Base-by-base conservation (phyloP, 35 echinoderm and acorn worm genomes). In the Apostichopus japonicus region DNA sequence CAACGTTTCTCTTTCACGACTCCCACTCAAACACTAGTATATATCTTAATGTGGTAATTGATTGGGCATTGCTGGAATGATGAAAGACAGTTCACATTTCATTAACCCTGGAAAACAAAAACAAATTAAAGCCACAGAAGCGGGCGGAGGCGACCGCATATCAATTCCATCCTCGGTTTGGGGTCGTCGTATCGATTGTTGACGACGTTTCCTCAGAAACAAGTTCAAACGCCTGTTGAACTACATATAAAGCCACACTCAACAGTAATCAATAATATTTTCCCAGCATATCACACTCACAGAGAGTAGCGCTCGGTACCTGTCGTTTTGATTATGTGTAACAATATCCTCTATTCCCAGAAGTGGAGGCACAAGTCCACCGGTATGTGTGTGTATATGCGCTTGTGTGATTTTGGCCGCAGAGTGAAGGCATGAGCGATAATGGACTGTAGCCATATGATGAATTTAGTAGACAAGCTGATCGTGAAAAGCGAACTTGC, bases 221-320 rank as follows among this genome's bases (percentile, higher is more conserved):
- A 83, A 83, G 79, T 83, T 54, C 33, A 54, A 17, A 54, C 54
- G 79, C 11, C 79, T 83, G 79, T 83, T 83, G 79, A 83, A 83
- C 79, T 13, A 55, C 17, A 83, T 54, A 21, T 33, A 54, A 53
- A 83, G 51, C 10, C 9, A 24, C 54, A 83, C 79, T 54, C 79
- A 54, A 83, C 10, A 17, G 54, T 16, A 54, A 83, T 83, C 79
- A 83, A 83, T 83, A 83, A 83, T 83, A 83, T 83, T 83, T 33
- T 83, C 79, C 33, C 1, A 83, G 79, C 44, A 53, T 83, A 33
- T 54, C 51, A n/a, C 51, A 15, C 51, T 13, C 63, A 19, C 33
- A 44, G 33, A 44, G 33, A 44, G 33, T 44, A 44, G 33, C 33
- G 33, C 33, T 44, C 33, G 33, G 2, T 44, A 44, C 33, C 33